Percentiles rank a stretch among this genome's conserved stretches.
These are phyloP conservation scores for Danio aesculapii DNA, from an alignment of 2,797 vertebrate genomes.

Conservation along the genomic window DNA sequence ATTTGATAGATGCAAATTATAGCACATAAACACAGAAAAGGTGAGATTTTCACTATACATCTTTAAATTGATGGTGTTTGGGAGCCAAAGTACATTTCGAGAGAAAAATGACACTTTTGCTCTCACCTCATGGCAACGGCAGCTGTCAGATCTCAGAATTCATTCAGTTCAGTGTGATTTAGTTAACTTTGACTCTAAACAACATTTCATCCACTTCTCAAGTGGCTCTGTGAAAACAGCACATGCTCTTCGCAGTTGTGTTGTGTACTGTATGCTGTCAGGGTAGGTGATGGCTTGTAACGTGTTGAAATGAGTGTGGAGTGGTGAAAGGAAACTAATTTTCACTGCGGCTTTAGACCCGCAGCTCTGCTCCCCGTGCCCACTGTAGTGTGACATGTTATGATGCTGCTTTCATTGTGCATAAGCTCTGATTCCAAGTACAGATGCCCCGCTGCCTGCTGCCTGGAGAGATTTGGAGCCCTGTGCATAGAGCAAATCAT, in stretches of 20 bases:
- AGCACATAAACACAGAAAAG: too few species aligned
- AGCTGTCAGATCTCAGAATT: constrained; percentile 27
- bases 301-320: constrained; percentile 17
- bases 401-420: constrained; percentile 28
- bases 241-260: neutral
- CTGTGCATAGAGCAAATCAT: neutral
- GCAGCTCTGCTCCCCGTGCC: neutral
- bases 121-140: constrained; percentile 9
- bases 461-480: neutral
- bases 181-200: constrained; percentile 8
- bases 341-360: constrained; percentile 18
- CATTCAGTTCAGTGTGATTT: constrained; percentile 22
- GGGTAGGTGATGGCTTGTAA: constrained; percentile 25
- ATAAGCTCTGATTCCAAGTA: constrained; percentile 4
- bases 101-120: neutral
- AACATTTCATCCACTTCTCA: constrained; percentile 11
- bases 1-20: too few species aligned
- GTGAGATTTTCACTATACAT: too few species aligned
- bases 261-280: constrained; percentile 20
- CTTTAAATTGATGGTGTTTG: neutral
- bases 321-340: constrained; percentile 34
- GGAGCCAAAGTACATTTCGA: neutral
- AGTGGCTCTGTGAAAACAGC: neutral
- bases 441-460: neutral
- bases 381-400: constrained; percentile 6